Evolutionary conservation across 2,113 vertebrate genomes (phyloP), one percentile per base, ranked within the genome.

Genomic region (Lipophrys pholis): DNA sequence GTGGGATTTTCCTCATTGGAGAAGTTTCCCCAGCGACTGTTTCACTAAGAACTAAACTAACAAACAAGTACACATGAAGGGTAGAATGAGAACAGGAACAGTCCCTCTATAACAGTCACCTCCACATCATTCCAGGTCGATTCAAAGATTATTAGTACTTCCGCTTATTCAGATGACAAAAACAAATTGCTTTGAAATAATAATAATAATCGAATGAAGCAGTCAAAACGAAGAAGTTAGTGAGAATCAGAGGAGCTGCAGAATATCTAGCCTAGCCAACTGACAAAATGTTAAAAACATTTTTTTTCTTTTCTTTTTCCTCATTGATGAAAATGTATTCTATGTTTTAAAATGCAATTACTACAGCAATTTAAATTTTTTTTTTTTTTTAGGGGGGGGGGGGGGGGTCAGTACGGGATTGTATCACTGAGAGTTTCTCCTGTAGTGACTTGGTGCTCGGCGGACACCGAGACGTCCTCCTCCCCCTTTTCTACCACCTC

Each of bases 201-300:
- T n/a, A n/a, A n/a, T n/a, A n/a, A n/a, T n/a, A n/a, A 30, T 30
- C 21, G 4, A 30, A 48, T 15, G 17, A 72, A 82, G 53, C 78
- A 46, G 52, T 48, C 60, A 59, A 78, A 78, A 73, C 49, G 64
- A 57, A 73, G 50, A 56, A 43, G 49, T 79, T 76, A 85, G 73
- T 90, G 55, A 64, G 81, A 59, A 60, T 72, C n/a, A 41, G 21
- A 60, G 41, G 56, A 75, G 15, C 67, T 46, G 78, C 59, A 71
- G 69, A 35, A 57, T 56, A 66, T 63, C 48, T 81, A 84, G 11
- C 14, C 81, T 58, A 81, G 17, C 59, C 5, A 16, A 84, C 60
- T 51, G 81, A 79, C 49, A 63, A 69, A 83, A 78, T 56, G 71
- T 90, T 82, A 83, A 85, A 84, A 89, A 82, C 56, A 30, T 12